Base-by-base conservation (phyloP, 2,113 vertebrate species). In the Calidris pygmaea region DNA sequence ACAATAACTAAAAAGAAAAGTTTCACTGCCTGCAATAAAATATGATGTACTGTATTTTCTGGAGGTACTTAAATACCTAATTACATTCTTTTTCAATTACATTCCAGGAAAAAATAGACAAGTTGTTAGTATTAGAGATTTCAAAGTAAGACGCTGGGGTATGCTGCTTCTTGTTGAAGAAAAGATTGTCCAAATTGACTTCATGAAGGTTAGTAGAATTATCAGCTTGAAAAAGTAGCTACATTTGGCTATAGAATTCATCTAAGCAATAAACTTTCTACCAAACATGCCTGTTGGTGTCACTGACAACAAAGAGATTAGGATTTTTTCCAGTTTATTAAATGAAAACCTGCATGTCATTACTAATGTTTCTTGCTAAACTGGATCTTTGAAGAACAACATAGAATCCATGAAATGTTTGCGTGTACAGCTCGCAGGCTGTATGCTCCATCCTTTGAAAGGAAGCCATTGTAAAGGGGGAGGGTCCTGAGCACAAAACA, bases 401-500 rank as follows among this genome's bases (percentile, higher is more conserved):
- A 35, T 6, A 53, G 79, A 39, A 75, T 72, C 59, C 6, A 2
- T 4, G 15, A 68, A 58, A 27, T 60, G 16, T 52, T 56, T 52
- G 21, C 56, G 35, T 26, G 26, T 74, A 58, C 26, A 90, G 71
- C 55, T 82, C 7, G 1, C n/a, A 83, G 63, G n/a, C 4, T 80
- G 23, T 7, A 43, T 39, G 37, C 32, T 94, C 21, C 62, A 18
- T 95, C 41, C 63, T 92, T 95, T 96, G 66, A 89, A 96, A 91
- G 78, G 92, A 95, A 94, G 85, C 80, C 89, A 71, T 56, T 86
- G 92, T 50, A 72, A 81, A 83, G 14, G 48, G 67, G 71, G 73
- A 94, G 91, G 66, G 74, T 93, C 85, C 59, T 85, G 65, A 78
- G 59, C 47, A 97, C 80, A 72, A 60, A 92, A 59, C 65, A 55